Evolutionary conservation across 2,888 invertebrate species (phyloP).

Genomic region (Cosmorhoe ocellata): DNA sequence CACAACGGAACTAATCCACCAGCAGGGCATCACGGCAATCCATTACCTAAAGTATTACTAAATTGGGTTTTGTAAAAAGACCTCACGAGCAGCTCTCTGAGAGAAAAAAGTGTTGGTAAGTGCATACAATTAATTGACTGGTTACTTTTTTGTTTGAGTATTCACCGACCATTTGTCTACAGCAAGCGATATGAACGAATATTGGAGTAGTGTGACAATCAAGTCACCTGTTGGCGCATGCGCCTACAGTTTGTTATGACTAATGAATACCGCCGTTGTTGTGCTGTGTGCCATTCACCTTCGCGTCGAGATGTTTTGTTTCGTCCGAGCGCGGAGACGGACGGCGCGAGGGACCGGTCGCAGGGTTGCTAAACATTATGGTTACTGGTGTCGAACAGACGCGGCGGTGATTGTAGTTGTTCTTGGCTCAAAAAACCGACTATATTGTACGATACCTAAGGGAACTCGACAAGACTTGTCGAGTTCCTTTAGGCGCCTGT

Average conservation of each 20-base stretch:
- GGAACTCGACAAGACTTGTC: background rate
- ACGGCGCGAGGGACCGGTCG: background rate
- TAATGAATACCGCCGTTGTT: conserved; percentile 13
- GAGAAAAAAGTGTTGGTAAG: background rate
- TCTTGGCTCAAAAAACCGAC: too few relatives aligned
- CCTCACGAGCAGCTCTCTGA: background rate
- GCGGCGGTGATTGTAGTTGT: too few relatives aligned
- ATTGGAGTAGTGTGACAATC: conserved; percentile 14
- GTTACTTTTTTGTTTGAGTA: background rate
- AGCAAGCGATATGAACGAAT: background rate
- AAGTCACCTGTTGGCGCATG: conserved; percentile 24
- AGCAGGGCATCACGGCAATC: background rate
- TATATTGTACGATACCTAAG: too few relatives aligned
- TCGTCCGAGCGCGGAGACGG: background rate
- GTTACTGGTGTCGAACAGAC: too few relatives aligned
- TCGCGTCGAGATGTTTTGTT: conserved; percentile 3
- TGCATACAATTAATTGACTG: background rate
- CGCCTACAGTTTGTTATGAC: conserved; percentile 17
- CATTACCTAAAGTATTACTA: too few relatives aligned
- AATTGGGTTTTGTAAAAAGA: background rate
- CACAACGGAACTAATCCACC: background rate
- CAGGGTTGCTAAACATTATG: background rate
- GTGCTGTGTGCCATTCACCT: conserved; percentile 21
- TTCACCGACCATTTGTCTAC: background rate
- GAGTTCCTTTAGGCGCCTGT: background rate